Percentiles rank a stretch among this genome's conserved stretches.
Evolutionary conservation across 2,888 invertebrate species (phyloP).

Genomic region (Galeopsomyia nigrocyanea): DNA sequence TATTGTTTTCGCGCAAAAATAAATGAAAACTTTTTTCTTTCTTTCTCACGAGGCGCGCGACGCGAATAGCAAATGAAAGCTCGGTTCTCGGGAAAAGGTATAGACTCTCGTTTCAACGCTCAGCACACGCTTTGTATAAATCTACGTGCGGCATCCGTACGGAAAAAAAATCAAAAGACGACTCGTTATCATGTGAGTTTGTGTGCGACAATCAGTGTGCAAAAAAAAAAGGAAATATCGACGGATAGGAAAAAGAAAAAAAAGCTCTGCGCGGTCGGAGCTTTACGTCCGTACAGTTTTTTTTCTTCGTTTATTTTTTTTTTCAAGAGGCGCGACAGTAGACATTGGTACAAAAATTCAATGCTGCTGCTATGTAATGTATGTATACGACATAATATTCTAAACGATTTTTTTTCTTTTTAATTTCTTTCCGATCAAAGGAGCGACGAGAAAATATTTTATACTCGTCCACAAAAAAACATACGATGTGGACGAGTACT

Average conservation of each 20-base stretch:
- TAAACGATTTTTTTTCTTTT: conserved; percentile 57
- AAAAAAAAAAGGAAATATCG: no score
- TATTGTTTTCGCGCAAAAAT: no score
- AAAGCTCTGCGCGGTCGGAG: conserved; percentile 33
- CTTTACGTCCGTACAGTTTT: conserved; percentile 15
- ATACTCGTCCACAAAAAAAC: conserved; percentile 10
- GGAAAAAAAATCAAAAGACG: conserved; percentile 28
- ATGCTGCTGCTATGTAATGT: conserved; percentile 62
- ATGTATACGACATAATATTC: conserved; percentile 62
- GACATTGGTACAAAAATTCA: conserved; percentile 68
- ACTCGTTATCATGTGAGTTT: neutral
- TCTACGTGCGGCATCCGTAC: conserved; percentile 39
- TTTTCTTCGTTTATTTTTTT: neutral
- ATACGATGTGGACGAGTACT: conserved; percentile 50
- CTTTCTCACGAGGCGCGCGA: no score
- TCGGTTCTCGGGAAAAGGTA: conserved; percentile 53
- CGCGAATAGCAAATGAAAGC: neutral
- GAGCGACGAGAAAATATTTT: conserved; percentile 55
- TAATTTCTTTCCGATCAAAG: conserved; percentile 49
- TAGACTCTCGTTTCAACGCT: neutral
- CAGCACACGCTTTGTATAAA: conserved; percentile 7
- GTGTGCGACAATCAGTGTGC: no score
- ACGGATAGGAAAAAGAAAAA: neutral
- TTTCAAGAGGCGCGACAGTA: conserved; percentile 57
- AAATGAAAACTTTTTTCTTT: no score